Evolutionary conservation across 2,888 invertebrate species (phyloP).

Genomic region (Cosmia pyralina): DNA sequence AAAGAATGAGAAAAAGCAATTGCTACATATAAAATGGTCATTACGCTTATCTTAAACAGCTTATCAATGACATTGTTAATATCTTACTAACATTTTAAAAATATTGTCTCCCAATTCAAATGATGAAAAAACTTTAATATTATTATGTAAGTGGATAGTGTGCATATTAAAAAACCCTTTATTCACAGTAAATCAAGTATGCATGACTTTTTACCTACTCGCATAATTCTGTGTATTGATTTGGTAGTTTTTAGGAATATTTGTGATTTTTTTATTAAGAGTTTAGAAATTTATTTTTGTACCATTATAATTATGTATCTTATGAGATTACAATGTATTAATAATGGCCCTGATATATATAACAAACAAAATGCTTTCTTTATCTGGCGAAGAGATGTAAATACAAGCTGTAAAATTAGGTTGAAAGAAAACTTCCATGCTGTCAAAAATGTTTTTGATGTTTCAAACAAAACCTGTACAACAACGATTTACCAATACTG

Average conservation of each 20-base stretch:
- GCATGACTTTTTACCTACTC: neutral
- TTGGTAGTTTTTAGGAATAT: neutral
- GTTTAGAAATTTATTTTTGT: conserved; percentile 19
- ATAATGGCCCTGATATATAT: neutral
- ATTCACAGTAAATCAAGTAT: neutral
- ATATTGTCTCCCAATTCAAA: neutral
- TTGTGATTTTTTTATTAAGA: conserved; percentile 9
- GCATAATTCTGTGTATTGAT: conserved; percentile 2
- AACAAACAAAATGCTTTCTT: neutral
- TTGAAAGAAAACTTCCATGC: too few relatives aligned
- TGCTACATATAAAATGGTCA: neutral
- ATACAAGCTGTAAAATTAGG: too few relatives aligned
- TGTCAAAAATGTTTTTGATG: neutral
- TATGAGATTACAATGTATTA: neutral
- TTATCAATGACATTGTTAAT: neutral
- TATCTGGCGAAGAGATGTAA: neutral
- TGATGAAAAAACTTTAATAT: neutral
- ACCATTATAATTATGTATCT: neutral
- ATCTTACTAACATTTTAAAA: neutral
- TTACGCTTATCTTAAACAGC: neutral
- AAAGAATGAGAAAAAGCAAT: neutral
- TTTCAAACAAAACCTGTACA: neutral
- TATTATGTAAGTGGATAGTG: neutral
- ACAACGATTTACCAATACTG: neutral
- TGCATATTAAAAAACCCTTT: neutral